Conservation (phyloP, 2,888 invertebrate genomes). For the Biston betularia region DNA sequence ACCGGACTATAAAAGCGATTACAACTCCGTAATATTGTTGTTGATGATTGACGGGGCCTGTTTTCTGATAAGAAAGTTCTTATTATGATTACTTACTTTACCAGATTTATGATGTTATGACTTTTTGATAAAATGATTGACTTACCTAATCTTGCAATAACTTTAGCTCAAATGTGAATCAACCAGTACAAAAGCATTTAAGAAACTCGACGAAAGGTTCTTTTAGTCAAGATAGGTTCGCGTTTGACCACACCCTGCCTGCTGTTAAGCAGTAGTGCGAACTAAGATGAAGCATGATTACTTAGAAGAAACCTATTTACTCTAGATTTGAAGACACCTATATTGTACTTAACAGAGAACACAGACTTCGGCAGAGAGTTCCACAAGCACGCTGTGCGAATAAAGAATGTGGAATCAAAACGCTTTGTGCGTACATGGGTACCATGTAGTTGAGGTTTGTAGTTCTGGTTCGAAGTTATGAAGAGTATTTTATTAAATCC, state of each 20-base stretch:
- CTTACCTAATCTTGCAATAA: slow-evolving; percentile 1
- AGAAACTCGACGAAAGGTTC: slow-evolving; percentile 45
- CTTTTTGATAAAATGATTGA: slow-evolving; percentile 21
- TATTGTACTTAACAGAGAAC: no score
- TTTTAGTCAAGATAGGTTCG: no score
- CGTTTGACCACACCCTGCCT: no score
- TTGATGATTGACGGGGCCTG: slow-evolving; percentile 29
- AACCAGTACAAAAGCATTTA: slow-evolving; percentile 17
- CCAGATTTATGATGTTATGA: slow-evolving; percentile 19
- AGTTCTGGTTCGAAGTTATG: not conserved
- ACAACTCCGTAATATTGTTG: slow-evolving; percentile 26
- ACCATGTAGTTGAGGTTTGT: no score
- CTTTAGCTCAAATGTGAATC: not conserved
- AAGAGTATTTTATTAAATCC: slow-evolving; percentile 40
- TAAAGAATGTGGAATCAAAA: no score
- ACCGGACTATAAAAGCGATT: slow-evolving; percentile 18
- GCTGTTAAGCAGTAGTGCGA: no score
- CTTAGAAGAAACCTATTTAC: no score
- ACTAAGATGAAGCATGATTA: no score
- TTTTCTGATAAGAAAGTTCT: slow-evolving; percentile 29
- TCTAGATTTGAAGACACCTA: no score
- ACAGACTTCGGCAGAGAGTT: no score
- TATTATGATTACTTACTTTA: slow-evolving; percentile 13
- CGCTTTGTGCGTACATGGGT: no score
- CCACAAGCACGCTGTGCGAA: no score